phyloP scores from a whole-genome alignment of 2,888 invertebrate genomes.

The Thecophora atra region DNA sequence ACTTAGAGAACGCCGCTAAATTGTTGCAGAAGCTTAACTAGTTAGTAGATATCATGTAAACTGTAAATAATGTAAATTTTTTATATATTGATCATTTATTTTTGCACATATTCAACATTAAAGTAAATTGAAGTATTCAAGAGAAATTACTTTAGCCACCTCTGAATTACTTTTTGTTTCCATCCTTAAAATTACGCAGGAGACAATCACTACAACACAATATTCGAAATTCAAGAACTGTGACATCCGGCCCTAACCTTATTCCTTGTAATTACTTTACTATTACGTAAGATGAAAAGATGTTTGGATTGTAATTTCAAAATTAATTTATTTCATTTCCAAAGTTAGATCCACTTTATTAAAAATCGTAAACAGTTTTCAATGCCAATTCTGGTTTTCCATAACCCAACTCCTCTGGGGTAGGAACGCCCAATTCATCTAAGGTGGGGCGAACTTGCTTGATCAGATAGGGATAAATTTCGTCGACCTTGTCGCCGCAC shows the following conservation, averaged over 20 bases:
- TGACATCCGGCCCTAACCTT: neutral
- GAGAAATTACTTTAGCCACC: too few species aligned
- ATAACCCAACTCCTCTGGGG: slow-evolving; percentile 95
- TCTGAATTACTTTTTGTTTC: too few species aligned
- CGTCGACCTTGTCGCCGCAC: slow-evolving; percentile 77
- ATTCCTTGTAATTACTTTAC: neutral
- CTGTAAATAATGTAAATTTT: neutral
- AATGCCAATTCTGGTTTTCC: slow-evolving; percentile 93
- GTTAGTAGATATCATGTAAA: slow-evolving; percentile 36
- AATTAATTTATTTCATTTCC: slow-evolving; percentile 33
- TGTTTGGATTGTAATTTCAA: slow-evolving; percentile 6
- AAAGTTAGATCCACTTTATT: slow-evolving; percentile 43
- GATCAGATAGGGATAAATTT: slow-evolving; percentile 87
- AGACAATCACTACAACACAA: too few species aligned
- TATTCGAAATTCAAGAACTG: too few species aligned
- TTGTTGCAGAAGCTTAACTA: slow-evolving; percentile 72
- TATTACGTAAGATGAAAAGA: slow-evolving; percentile 27
- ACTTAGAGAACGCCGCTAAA: slow-evolving; percentile 73
- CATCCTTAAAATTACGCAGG: too few species aligned
- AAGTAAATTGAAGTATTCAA: neutral
- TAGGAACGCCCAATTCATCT: slow-evolving; percentile 90
- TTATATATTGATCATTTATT: neutral
- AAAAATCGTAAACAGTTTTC: slow-evolving; percentile 74
- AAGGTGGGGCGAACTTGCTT: slow-evolving; percentile 93
- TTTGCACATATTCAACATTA: too few species aligned